Conservation (phyloP, 2,888 invertebrate genomes). For the Acleris sparsana region DNA sequence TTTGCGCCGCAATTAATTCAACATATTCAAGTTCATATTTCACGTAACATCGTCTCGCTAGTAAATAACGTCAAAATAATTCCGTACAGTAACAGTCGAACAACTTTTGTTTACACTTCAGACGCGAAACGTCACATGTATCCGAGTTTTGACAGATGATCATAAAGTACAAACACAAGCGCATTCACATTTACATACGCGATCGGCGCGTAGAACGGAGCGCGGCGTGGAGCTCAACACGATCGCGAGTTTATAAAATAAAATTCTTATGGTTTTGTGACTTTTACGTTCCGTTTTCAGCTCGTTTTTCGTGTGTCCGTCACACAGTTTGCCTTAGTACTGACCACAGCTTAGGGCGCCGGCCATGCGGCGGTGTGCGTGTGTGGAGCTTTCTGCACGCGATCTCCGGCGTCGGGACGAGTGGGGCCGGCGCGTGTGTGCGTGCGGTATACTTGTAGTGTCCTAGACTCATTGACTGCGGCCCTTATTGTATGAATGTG, state of each 20-base stretch:
- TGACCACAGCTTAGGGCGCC: conserved; percentile 84
- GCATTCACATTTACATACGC: conserved; percentile 75
- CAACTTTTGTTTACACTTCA: conserved; percentile 80
- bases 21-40: conserved; percentile 77
- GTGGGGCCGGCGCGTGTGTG: conserved; percentile 75
- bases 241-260: conserved; percentile 39
- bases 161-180: conserved; percentile 75
- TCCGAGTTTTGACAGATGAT: conserved; percentile 80
- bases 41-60: conserved; percentile 66
- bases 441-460: conserved; percentile 76
- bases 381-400: conserved; percentile 83
- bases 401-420: conserved; percentile 75
- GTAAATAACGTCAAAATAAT: conserved; percentile 72
- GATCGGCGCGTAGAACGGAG: conserved; percentile 49
- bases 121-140: conserved; percentile 79
- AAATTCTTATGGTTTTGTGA: conserved; percentile 60
- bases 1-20: conserved; percentile 68
- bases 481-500: conserved; percentile 84
- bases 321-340: conserved; percentile 83
- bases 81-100: conserved; percentile 58
- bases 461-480: conserved; percentile 84
- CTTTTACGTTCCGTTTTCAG: conserved; percentile 78
- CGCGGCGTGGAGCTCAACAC: conserved; percentile 50
- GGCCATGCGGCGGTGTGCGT: conserved; percentile 76
- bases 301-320: conserved; percentile 83